Base-by-base conservation (phyloP, 2,888 invertebrate species). In the Acanthosepion pharaonis region DNA sequence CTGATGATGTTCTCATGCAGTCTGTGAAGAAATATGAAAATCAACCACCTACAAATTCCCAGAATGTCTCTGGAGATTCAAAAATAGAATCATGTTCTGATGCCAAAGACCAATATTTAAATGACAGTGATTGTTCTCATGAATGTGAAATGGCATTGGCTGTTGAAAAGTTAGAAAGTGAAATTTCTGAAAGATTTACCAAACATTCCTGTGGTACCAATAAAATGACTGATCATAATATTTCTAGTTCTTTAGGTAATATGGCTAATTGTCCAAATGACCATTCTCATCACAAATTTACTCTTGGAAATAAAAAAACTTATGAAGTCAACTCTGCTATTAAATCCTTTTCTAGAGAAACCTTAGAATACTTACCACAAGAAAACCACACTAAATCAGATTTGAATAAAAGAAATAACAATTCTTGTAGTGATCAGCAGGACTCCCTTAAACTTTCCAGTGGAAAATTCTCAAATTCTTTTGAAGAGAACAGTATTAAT, bases 11-110 rank as follows among this genome's bases (percentile, higher is more conserved):
- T 18, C 53, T 93, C 18, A 53, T 53, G n/a, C 49, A 93, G 48
- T 53, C 93, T 18, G 53, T 93, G 51, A 53, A 93, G 42, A 49
- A 53, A 51, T 93, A 93, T 53, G 93, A 93, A 53, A 93, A 93
- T 53, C 93, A 51, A 11, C 51, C 93, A 18, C 23, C 23, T 28
- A 15, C n/a, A 1, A 28, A 49, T 51, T 53, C n/a, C 2, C 11
- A 93, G 53, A 53, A 28, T 5, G n/a, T 53, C 6, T 18, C 48
- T 93, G 48, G 23, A n/a, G 49, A 93, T 53, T 18, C 11, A 33
- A 78, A 78, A 11, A 33, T n/a, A 78, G n/a, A 78, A 78, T n/a
- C 78, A 78, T n/a, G 33, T 11, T 78, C n/a, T 78, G 93, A 93
- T 93, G n/a, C 53, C n/a, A 49, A 49, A 42, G 51, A 53, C 48